phyloP scores from a whole-genome alignment of 2,888 invertebrate species.

The Lepidochrysops patricia region DNA sequence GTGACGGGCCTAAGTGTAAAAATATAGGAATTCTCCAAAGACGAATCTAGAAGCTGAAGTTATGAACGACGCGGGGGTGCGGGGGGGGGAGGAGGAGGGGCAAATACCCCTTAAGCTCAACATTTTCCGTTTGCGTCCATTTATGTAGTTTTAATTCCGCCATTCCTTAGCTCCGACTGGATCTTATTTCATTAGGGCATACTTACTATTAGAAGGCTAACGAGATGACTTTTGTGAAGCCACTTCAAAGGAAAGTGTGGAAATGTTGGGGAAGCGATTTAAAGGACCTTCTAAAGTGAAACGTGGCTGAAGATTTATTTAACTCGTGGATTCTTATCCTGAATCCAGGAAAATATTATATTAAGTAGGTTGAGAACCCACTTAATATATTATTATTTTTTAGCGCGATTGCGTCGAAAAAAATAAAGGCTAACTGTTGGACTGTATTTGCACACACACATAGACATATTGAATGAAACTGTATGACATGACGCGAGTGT shows the following conservation, averaged over 20 bases:
- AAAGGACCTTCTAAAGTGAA: too few relatives aligned
- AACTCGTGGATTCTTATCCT: too few relatives aligned
- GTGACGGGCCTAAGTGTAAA: too few relatives aligned
- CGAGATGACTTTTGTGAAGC: constrained; percentile 18
- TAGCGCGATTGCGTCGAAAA: too few relatives aligned
- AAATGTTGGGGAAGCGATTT: not conserved
- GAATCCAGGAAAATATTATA: too few relatives aligned
- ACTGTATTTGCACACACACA: too few relatives aligned
- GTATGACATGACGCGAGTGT: too few relatives aligned
- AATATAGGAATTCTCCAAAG: not conserved
- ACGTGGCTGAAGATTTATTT: too few relatives aligned
- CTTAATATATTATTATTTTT: too few relatives aligned
- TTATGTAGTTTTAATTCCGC: constrained; percentile 73
- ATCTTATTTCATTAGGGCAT: constrained; percentile 71
- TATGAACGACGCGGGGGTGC: constrained; percentile 21
- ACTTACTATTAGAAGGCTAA: constrained; percentile 64
- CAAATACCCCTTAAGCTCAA: constrained; percentile 35
- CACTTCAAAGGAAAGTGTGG: not conserved
- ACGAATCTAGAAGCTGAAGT: constrained; percentile 15
- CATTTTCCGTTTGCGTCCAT: constrained; percentile 58
- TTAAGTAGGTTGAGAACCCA: too few relatives aligned
- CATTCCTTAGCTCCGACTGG: constrained; percentile 66
- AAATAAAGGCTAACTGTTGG: too few relatives aligned
- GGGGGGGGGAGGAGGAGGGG: constrained; percentile 20
- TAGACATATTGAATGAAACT: too few relatives aligned